Evolutionary conservation across 2,113 vertebrate species (phyloP).

Genomic region (Hipposideros armiger): DNA sequence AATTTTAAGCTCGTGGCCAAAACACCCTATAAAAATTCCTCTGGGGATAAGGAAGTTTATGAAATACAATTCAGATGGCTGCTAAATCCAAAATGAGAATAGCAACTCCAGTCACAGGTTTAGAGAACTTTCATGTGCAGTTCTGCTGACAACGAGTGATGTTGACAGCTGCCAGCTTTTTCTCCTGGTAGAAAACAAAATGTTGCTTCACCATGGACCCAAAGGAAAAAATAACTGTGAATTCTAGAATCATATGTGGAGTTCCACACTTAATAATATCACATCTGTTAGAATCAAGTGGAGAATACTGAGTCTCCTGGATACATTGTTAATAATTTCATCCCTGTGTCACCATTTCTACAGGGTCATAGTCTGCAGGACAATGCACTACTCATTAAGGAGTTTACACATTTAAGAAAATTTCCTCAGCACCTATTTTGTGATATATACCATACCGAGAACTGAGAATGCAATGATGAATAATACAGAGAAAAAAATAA

Average conservation of each 20-base stretch:
- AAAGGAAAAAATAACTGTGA: not conserved
- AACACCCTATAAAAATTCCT: constrained; percentile 36
- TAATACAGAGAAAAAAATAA: not conserved
- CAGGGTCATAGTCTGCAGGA: not conserved
- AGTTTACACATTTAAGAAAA: not conserved
- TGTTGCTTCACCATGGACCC: not conserved
- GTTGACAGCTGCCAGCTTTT: constrained; percentile 14
- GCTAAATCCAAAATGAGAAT: constrained; percentile 39
- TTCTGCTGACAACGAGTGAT: not conserved
- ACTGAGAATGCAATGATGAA: not conserved
- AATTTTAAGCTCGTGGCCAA: constrained; percentile 15
- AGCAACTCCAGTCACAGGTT: not conserved
- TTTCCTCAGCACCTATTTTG: not conserved
- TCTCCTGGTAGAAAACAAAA: not conserved
- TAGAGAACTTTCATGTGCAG: not conserved
- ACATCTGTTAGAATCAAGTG: not conserved
- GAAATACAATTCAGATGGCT: not conserved
- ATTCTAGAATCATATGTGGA: not conserved
- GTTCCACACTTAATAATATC: not conserved
- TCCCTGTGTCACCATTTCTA: not conserved
- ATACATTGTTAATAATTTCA: not conserved
- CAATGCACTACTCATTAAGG: not conserved
- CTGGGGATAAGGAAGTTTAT: constrained; percentile 23
- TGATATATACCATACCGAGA: not conserved
- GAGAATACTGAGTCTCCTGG: not conserved